Base-by-base conservation (phyloP, 2,888 invertebrate species). In the Oxystoma pomonae region DNA sequence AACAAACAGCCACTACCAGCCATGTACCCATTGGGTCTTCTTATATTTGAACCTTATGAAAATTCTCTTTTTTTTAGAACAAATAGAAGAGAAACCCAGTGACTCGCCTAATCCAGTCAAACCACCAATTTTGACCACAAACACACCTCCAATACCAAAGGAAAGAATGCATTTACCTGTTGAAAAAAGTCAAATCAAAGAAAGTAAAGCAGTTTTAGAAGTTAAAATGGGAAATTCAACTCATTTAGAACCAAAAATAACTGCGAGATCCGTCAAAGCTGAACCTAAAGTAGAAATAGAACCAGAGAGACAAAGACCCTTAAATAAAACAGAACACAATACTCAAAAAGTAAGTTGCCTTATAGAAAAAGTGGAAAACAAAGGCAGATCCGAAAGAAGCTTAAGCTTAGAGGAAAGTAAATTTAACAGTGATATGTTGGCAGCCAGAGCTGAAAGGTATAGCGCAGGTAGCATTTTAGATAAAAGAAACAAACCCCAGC, bases 401-500 rank as follows among this genome's bases (percentile, higher is more conserved):
- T 35, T 35, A 7, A 35, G 35, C 35, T 12, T 35, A 7, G 35
- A 35, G 12, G 35, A 35, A 35, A 35, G 35, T 35, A 35, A 35
- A 35, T 35, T 35, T 35, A 35, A 35, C 12, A 35, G 35, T 35
- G 35, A 35, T 35, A 35, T 35, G 35, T 35, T 35, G 12, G 35
- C 35, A 7, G 35, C 35, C 3, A 35, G 35, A 12, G n/a, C 63
- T 1, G 62, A 59, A 16, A 62, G 51, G 49, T 56, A 61, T 16
- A 67, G 59, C 50, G 60, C 53, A 17, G 56, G 56, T 1, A 64
- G 63, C 9, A 63, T 61, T 22, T 57, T 66, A 35, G 67, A 64
- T 7, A 63, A 63, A 60, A 67, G 67, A 57, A 61, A 69, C 50
- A 73, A 35, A 35, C 35, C 35, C 12, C 16, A 53, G 69, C 70